phyloP scores from a whole-genome alignment of 1,140 invertebrate species.

The Drosophila azteca region DNA sequence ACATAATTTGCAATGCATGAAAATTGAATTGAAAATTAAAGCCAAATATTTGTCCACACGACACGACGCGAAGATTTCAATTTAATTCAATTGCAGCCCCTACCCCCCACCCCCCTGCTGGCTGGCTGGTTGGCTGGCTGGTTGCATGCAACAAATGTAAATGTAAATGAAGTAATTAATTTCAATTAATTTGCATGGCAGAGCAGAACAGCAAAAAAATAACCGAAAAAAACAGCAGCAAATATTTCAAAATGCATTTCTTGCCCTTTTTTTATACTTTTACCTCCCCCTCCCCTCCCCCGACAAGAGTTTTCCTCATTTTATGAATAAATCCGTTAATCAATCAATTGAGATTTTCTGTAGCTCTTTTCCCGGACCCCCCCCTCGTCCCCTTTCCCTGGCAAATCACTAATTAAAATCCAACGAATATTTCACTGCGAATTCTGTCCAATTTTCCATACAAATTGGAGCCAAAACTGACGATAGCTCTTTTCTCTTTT shows the following conservation, averaged over 20 bases:
- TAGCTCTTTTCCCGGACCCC: neutral
- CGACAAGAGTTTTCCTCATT: conserved; percentile 18
- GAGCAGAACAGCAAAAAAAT: conserved; percentile 31
- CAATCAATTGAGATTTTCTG: conserved; percentile 29
- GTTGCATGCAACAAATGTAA: conserved; percentile 15
- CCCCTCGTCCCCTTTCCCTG: too few relatives aligned
- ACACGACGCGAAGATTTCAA: conserved; percentile 25
- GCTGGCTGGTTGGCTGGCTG: neutral
- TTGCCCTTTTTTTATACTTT: conserved; percentile 29
- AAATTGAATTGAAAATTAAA: conserved; percentile 48
- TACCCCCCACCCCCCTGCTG: conserved; percentile 14
- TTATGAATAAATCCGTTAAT: conserved; percentile 59
- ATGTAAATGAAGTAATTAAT: conserved; percentile 64
- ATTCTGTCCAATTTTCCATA: conserved; percentile 46
- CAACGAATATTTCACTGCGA: neutral
- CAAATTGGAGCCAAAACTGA: conserved; percentile 47
- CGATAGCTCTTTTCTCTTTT: conserved; percentile 31
- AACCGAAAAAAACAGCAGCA: neutral
- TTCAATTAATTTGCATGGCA: conserved; percentile 61
- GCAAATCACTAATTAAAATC: conserved; percentile 62
- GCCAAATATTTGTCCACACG: conserved; percentile 44
- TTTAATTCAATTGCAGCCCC: conserved; percentile 58
- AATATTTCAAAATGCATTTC: conserved; percentile 41
- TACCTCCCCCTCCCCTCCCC: neutral
- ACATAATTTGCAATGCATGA: neutral